Evolutionary conservation across 2,888 invertebrate genomes (phyloP).

Genomic region (Holacanthella duospinosa): DNA sequence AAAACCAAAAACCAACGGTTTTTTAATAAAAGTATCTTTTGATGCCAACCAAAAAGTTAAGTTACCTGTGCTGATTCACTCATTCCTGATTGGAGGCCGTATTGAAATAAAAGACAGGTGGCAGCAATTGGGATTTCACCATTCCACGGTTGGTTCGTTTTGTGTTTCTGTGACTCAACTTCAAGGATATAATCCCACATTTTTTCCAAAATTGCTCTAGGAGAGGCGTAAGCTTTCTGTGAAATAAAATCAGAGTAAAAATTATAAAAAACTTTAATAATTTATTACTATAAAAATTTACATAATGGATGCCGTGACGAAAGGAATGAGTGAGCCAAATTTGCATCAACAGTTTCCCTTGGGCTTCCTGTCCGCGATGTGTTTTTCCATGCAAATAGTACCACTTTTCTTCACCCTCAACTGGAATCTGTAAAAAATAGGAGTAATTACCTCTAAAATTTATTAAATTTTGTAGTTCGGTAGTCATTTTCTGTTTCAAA

Average conservation of each 20-base stretch:
- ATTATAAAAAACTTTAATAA: background rate
- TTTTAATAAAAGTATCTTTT: no score
- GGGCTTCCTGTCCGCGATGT: slow-evolving; percentile 8
- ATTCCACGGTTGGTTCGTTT: slow-evolving; percentile 21
- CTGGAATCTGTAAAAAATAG: slow-evolving; percentile 19
- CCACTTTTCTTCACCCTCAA: slow-evolving; percentile 21
- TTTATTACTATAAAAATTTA: slow-evolving; percentile 13
- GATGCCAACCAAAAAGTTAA: no score
- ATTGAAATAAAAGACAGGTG: slow-evolving; percentile 31
- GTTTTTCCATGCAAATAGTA: slow-evolving; percentile 14
- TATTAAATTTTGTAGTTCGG: background rate
- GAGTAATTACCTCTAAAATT: background rate
- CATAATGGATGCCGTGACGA: slow-evolving; percentile 32
- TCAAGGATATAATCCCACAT: slow-evolving; percentile 30
- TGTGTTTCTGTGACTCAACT: slow-evolving; percentile 9
- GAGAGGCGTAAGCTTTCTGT: slow-evolving; percentile 21
- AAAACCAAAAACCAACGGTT: background rate
- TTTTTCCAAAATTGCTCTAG: slow-evolving; percentile 23
- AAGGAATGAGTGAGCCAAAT: slow-evolving; percentile 34
- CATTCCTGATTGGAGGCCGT: slow-evolving; percentile 34
- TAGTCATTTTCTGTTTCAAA: background rate
- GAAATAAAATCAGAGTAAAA: background rate
- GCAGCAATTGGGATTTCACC: slow-evolving; percentile 30
- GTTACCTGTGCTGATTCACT: slow-evolving; percentile 31
- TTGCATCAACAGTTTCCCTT: slow-evolving; percentile 24